Base-by-base conservation (phyloP, 2,113 vertebrate genomes). In the Todiramphus chloris region DNA sequence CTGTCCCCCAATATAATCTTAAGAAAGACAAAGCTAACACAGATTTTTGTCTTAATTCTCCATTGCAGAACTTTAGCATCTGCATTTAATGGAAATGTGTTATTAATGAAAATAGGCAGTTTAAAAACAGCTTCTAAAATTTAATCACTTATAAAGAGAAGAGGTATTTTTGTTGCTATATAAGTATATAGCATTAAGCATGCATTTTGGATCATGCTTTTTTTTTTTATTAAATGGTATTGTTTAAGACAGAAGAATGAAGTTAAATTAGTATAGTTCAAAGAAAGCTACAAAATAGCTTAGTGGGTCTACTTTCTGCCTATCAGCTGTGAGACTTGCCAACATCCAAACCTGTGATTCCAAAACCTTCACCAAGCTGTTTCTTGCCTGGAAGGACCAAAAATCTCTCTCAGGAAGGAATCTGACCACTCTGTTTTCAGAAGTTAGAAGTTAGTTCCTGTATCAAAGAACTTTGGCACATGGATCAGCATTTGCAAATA, bases 21-120 rank as follows among this genome's bases (percentile, higher is more conserved):
- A 91, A 87, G 51, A 84, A 85, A 90, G 74, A 85, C 24, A 96
- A 94, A 97, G 81, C 27, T 89, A 80, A 75, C n/a, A 72, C 20
- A 81, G 68, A 8, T 90, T 93, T 76, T 27, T 87, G 56, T 63
- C n/a, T 73, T 96, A 96, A 75, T 94, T 78, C 62, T 86, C 66
- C 48, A 48, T 7, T 69, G 55, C 53, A 10, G 5, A 83, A 93
- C 72, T 94, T 94, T 70, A 83, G 43, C 64, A 91, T 51, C 66
- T 96, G 18, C 58, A 67, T 93, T 91, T 89, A 77, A 77, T 33
- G 70, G 56, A 67, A 92, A 48, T 15, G 27, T 10, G 5, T 82
- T 90, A 77, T 82, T 87, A 85, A 85, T 66, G 41, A 81, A 95
- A 97, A 84, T 9, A 85, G 10, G 21, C 17, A 33, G 35, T 33